Percentiles rank a stretch among this genome's conserved stretches.
These are phyloP conservation scores for Zingel zingel DNA, from an alignment of 2,113 vertebrate genomes.

Conservation along the genomic window DNA sequence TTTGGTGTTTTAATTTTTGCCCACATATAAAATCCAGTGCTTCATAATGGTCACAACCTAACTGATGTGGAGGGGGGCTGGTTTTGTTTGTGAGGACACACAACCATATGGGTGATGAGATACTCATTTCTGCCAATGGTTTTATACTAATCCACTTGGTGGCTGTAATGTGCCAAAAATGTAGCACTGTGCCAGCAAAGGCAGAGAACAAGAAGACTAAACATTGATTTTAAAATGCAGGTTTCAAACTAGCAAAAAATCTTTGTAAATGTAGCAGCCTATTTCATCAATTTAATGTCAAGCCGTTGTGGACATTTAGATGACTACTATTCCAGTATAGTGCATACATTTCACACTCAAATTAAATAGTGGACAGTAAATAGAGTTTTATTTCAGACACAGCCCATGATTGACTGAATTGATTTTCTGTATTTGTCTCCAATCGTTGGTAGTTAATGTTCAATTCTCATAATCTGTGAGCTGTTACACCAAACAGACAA, in stretches of 20 bases:
- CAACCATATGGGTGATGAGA: background rate
- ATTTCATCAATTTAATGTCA: background rate
- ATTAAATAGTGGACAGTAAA: background rate
- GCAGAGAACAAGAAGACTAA: background rate
- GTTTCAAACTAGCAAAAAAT: background rate
- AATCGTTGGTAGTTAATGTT: constrained; percentile 5
- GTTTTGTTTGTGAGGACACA: background rate
- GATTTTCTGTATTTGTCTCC: constrained; percentile 20
- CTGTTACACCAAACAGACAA: background rate
- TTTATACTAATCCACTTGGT: background rate
- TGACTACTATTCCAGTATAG: background rate
- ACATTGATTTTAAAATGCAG: background rate
- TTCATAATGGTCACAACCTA: background rate
- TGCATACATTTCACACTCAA: background rate
- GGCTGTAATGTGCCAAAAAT: background rate
- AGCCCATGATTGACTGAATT: background rate
- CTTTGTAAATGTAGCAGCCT: background rate
- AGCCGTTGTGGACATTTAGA: background rate
- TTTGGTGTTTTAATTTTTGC: background rate
- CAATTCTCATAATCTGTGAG: constrained; percentile 3
- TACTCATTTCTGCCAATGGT: background rate
- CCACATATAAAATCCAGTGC: background rate
- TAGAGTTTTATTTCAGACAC: background rate
- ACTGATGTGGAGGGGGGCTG: background rate
- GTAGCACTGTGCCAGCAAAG: background rate